Evolutionary conservation across 2,888 invertebrate genomes (phyloP).

Genomic region (Caenorhabditis zanzibari): DNA sequence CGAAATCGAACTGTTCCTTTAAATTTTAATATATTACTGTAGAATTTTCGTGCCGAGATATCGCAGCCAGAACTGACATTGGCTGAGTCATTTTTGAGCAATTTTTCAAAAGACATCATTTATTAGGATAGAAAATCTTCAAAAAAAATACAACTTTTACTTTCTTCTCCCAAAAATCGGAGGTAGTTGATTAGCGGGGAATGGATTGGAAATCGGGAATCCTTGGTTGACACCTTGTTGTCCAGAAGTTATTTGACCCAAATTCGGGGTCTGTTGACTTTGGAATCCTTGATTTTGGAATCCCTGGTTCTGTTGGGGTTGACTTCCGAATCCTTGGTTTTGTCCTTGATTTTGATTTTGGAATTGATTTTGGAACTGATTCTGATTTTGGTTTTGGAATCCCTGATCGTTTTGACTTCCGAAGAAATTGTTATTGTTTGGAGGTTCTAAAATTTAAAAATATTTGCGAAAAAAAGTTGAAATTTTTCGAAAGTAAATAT

Average conservation of each 20-base stretch:
- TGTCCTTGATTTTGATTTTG: slow-evolving; percentile 13
- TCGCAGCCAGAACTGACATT: too few species aligned
- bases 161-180: slow-evolving; percentile 52
- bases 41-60: too few species aligned
- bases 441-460: slow-evolving; percentile 4
- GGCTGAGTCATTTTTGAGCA: too few species aligned
- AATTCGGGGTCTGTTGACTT: background rate
- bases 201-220: slow-evolving; percentile 48
- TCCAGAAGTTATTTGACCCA: slow-evolving; percentile 22
- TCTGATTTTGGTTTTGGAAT: background rate
- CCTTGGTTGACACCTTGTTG: slow-evolving; percentile 58
- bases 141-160: background rate
- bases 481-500: background rate
- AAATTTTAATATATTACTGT: too few species aligned
- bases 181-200: slow-evolving; percentile 40
- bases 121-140: too few species aligned
- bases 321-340: slow-evolving; percentile 16
- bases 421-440: slow-evolving; percentile 24
- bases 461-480: background rate
- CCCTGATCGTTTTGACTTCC: slow-evolving; percentile 11
- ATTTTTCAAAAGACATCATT: too few species aligned
- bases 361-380: slow-evolving; percentile 31
- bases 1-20: too few species aligned
- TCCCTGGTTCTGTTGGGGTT: slow-evolving; percentile 1
- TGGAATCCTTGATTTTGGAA: background rate